Conservation (phyloP, 2,797 vertebrate genomes). For the Rhincodon typus region DNA sequence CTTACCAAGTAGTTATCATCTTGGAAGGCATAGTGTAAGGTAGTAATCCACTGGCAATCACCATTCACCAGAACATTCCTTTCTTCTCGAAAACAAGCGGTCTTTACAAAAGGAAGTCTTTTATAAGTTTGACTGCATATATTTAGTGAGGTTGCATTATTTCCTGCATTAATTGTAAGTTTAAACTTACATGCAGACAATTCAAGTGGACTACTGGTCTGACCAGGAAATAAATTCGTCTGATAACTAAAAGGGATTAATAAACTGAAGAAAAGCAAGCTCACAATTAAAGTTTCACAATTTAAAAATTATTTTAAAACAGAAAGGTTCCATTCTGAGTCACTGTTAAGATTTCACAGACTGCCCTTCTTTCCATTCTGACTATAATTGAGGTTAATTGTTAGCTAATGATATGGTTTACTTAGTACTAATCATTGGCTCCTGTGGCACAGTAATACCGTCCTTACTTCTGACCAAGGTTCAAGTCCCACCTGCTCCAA, state of each 20-base stretch:
- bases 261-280: background rate
- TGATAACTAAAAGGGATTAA: background rate
- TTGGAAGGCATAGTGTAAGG: constrained; percentile 92
- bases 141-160: background rate
- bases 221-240: background rate
- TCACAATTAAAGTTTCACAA: background rate
- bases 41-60: constrained; percentile 96
- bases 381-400: background rate
- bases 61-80: constrained; percentile 89
- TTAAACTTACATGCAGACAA: background rate
- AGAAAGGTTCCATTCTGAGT: background rate
- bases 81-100: constrained; percentile 92
- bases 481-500: no score
- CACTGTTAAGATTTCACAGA: background rate
- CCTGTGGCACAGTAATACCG: no score
- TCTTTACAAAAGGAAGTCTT: constrained; percentile 58
- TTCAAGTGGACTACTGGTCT: background rate
- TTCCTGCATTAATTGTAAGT: background rate
- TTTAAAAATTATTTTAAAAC: background rate
- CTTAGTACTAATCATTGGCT: background rate
- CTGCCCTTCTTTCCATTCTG: background rate
- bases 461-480: no score
- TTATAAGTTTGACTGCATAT: background rate
- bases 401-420: background rate
- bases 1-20: constrained; percentile 91